Base-by-base conservation (phyloP, 92 coral and sea anemone genomes). In the Blastomussa wellsi region DNA sequence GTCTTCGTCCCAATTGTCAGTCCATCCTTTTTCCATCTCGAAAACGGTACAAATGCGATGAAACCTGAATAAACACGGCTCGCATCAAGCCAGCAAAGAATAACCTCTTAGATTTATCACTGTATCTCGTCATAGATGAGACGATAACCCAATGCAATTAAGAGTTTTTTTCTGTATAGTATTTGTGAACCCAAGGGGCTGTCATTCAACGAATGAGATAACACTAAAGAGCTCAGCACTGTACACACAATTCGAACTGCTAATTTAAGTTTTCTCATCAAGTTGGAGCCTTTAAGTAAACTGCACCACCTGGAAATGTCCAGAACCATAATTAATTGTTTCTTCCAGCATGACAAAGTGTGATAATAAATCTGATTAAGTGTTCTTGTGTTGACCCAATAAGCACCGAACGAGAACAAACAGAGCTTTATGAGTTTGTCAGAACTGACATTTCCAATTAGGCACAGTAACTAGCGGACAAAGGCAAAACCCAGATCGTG, bases 361-460 rank as follows among this genome's bases (percentile, higher is more conserved):
- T 37, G 74, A 74, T 60, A 60, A 83, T 83, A 83, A 83, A 83
- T 74, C 87, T 83, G 87, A 74, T 83, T 83, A 74, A 83, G 52
- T 42, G 62, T 83, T 60, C 80, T 59, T 64, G 55, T 74, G 74
- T 59, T 75, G 87, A 83, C 73, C 47, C 17, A 60, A 3, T 6
- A 74, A 5, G 87, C 47, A 62, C 80, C 80, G n/a, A 35, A 24
- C 64, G 35, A 62, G 22, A 35, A 60, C 74, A 59, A 83, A 83
- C 80, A 75, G 28, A 64, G 41, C 68, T 42, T 82, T 64, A 83
- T 62, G 74, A 74, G 80, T 41, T 74, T 64, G 87, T 83, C 87
- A 74, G 7, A 57, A 41, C 44, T 83, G 87, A 39, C 80, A 57
- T 33, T 83, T 59, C 73, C 71, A 83, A 83, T 83, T 83, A 83